Conservation (phyloP, 1,140 invertebrate genomes). For the Globodera ellingtonae region DNA sequence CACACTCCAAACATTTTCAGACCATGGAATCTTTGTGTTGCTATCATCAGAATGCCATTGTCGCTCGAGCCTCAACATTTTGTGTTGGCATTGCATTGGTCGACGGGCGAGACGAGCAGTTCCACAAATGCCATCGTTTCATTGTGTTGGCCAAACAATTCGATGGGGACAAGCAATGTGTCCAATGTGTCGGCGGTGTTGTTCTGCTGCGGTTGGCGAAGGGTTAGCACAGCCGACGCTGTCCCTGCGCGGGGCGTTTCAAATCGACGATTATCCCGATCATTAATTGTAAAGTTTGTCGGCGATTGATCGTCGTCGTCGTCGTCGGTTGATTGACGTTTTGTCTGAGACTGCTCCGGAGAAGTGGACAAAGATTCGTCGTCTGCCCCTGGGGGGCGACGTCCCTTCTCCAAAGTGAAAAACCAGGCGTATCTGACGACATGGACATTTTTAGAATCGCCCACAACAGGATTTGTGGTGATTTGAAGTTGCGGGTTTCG, state of each 20-base stretch:
- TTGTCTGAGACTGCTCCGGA: background rate
- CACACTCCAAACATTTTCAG: background rate
- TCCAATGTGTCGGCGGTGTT: background rate
- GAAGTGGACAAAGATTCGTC: background rate
- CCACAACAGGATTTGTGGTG: too few relatives aligned
- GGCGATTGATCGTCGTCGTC: conserved; percentile 12
- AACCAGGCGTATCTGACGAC: conserved; percentile 16
- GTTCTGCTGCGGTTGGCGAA: background rate
- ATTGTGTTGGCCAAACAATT: background rate
- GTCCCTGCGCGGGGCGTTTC: background rate
- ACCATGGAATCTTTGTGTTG: too few relatives aligned
- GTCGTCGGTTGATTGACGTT: background rate
- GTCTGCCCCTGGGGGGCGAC: conserved; percentile 24
- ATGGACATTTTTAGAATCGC: background rate
- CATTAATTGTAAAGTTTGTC: background rate
- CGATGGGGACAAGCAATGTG: background rate
- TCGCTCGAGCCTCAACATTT: background rate
- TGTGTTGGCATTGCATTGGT: background rate
- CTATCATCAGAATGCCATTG: too few relatives aligned
- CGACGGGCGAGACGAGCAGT: background rate
- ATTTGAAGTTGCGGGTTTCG: too few relatives aligned
- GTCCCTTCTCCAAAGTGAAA: conserved; percentile 28
- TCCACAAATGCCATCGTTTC: conserved; percentile 5
- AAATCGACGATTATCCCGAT: too few relatives aligned
- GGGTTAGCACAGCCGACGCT: background rate